Evolutionary conservation across 2,797 vertebrate species (phyloP), one percentile per base, ranked within the genome.

Genomic region (Oophaga sylvatica): DNA sequence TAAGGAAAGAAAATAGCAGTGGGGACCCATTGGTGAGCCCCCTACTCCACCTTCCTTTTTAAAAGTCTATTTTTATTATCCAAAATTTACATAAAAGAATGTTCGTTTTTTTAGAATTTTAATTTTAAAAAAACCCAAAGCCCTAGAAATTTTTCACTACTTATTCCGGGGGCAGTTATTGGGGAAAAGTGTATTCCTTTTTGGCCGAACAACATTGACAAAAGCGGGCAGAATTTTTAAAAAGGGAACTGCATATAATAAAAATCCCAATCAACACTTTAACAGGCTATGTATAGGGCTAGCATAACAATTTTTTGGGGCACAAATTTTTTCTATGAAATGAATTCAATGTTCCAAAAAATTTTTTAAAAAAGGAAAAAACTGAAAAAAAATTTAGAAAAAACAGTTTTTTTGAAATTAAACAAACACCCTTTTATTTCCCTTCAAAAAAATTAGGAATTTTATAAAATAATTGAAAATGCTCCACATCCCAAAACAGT

Each of bases 21-120:
- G n/a, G n/a, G n/a, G n/a, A n/a, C n/a, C n/a, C n/a, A n/a, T n/a
- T n/a, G n/a, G n/a, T n/a, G n/a, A n/a, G 71, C 75, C 75, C 41
- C 11, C 41, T 41, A 75, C 71, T 75, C 41, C 71, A 75, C 48
- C 71, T 76, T 56, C 48, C 73, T 76, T 56, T 56, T 56, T 6
- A 77, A 77, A 26, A 77, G 75, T 56, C 75, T 77, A 77, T 77
- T 77, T 48, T n/a, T 56, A 56, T 56, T 48, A 56, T 26, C 45
- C 75, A 53, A 56, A n/a, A n/a, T n/a, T n/a, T 56, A 15, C 22
- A 77, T n/a, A 77, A 77, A 77, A 56, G 75, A 56, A 56, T 48
- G 45, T 56, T 26, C 6, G 75, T 77, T 26, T 26, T 53, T 56
- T 5, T 2, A n/a, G 1, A 26, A 22, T 75, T 75, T 10, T 48